Base-by-base conservation (phyloP, 2,797 vertebrate genomes). In the Poeciliopsis presidionis region DNA sequence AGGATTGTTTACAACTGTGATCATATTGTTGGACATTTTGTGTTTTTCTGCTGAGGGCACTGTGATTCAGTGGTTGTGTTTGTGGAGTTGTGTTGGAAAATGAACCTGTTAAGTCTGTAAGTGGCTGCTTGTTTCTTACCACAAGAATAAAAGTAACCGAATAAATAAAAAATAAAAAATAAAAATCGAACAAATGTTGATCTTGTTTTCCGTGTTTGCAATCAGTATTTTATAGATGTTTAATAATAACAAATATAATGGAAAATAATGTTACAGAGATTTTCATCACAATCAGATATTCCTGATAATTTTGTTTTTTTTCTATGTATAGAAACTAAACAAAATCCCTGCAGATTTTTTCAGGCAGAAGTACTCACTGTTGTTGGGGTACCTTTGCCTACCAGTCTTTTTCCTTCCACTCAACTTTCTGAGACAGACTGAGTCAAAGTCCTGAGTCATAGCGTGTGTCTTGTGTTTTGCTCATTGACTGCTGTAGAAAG, bases 111-210 rank as follows among this genome's bases (percentile, higher is more conserved):
- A 87, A 94, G 87, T 91, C 89, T 93, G 81, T 94, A 93, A 72
- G 87, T 95, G 90, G 92, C 92, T 94, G 92, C 91, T 95, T 93
- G 93, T 95, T 95, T 94, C 92, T 94, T 93, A 94, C 88, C 90
- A 94, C 92, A 83, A 83, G 63, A 93, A 81, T 91, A 93, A 93
- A 80, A 73, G 80, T 80, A 90, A 91, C 93, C 86, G 86, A 91
- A 91, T 79, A 87, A 91, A 91, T 79, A 76, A 72, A 47, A 59
- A 0, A 41, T 33, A 18, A 41, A 41, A 7, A 0, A 1, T 7
- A 49, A 65, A 22, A 28, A 2, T 28, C 0, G 0, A 57, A 67
- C 72, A 0, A 0, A 0, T 47, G 30, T 73, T 39, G 18, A 28
- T 75, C 46, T 9, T 49, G 30, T 30, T 41, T 25, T 36, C 28